A percentile compares a stretch with the other conserved stretches of the same genome.
These are phyloP conservation scores for Trematocara variabile DNA, from an alignment of 2,113 vertebrate genomes.

Conservation along the genomic window DNA sequence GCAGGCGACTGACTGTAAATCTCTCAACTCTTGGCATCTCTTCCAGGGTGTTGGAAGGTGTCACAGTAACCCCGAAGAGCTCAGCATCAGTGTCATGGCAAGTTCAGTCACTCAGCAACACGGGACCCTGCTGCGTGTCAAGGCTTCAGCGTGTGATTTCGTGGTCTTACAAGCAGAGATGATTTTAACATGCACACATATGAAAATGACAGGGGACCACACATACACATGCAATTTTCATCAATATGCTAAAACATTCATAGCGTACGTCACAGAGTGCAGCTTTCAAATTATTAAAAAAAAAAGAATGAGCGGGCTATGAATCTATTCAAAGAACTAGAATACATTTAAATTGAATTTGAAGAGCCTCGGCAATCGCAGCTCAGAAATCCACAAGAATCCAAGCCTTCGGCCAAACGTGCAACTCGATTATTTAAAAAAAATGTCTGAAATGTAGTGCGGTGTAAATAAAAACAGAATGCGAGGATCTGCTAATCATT, in stretches of 20 bases:
- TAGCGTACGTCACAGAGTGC: neutral
- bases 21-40: slow-evolving; percentile 38
- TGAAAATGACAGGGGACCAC: neutral
- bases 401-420: neutral
- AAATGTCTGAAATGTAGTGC: neutral
- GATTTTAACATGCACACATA: neutral
- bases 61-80: slow-evolving; percentile 15
- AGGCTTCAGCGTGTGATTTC: neutral
- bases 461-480: neutral
- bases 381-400: neutral
- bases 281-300: neutral
- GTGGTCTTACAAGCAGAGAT: neutral
- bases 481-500: neutral
- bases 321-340: neutral
- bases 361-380: neutral
- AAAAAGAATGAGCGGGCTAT: neutral
- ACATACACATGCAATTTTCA: neutral
- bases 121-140: neutral
- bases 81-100: slow-evolving; percentile 9
- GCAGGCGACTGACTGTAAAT: slow-evolving; percentile 47
- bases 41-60: slow-evolving; percentile 32
- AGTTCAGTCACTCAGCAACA: neutral
- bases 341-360: neutral
- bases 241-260: slow-evolving; percentile 15
- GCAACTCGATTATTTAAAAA: rapidly evolving